Evolutionary conservation across 2,113 vertebrate genomes (phyloP).

Genomic region (Hirundichthys speculiger): DNA sequence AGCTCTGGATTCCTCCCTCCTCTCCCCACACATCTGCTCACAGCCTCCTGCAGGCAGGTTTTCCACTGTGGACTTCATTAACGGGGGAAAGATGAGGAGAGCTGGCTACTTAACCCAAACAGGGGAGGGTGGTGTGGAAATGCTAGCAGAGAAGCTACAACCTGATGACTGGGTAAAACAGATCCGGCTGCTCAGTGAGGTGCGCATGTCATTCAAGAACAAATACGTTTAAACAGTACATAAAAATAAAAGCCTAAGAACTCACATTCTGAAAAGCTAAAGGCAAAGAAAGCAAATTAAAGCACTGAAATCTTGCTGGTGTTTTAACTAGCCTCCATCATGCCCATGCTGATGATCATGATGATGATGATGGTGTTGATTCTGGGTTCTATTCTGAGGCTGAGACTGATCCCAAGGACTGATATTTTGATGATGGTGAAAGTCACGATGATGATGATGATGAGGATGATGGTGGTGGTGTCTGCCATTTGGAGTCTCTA

Average conservation of each 20-base stretch:
- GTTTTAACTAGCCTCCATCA: background rate
- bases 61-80: slow-evolving; percentile 65
- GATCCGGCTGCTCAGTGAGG: background rate
- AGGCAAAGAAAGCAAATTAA: too few relatives aligned
- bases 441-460: background rate
- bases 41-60: slow-evolving; percentile 69
- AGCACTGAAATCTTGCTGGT: too few relatives aligned
- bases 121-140: slow-evolving; percentile 7
- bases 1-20: background rate
- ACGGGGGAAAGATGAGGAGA: slow-evolving; percentile 20
- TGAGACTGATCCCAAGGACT: background rate
- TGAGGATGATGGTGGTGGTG: background rate
- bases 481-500: background rate
- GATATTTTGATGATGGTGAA: background rate
- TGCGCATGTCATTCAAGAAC: background rate
- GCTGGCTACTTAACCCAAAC: slow-evolving; percentile 9
- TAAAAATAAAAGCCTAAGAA: background rate
- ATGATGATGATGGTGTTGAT: too few relatives aligned
- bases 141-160: background rate
- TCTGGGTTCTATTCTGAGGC: too few relatives aligned
- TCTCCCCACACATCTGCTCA: slow-evolving; percentile 61
- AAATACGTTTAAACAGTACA: background rate
- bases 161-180: background rate
- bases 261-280: too few relatives aligned
- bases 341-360: background rate